Conservation (phyloP, 2,797 vertebrate genomes). For the Pipistrellus nathusii region DNA sequence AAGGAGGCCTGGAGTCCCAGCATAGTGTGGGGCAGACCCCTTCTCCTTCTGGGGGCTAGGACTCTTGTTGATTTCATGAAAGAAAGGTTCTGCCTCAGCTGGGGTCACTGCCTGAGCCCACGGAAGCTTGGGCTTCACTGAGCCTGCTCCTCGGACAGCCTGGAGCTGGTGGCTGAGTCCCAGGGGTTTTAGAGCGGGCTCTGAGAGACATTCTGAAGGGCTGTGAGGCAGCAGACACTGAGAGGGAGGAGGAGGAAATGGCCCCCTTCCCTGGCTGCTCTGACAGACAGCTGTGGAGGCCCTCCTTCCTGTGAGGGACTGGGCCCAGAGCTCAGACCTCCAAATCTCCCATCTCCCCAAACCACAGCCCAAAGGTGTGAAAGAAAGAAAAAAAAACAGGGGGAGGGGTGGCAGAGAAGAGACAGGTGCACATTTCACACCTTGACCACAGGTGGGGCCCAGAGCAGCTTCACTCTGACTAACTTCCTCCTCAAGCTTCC, state of each 20-base stretch:
- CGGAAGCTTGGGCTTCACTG: background rate
- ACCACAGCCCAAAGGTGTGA: constrained; percentile 83
- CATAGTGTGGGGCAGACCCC: background rate
- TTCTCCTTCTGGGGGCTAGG: background rate
- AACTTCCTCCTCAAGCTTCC: constrained; percentile 79
- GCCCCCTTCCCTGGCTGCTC: constrained; percentile 37
- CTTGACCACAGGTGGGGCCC: constrained; percentile 81
- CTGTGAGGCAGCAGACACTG: background rate
- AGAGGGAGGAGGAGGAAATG: constrained; percentile 38
- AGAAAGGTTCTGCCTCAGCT: constrained; percentile 68
- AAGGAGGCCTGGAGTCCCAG: background rate
- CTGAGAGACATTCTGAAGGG: background rate
- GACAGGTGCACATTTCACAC: constrained; percentile 84
- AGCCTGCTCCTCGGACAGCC: background rate
- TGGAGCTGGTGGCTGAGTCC: background rate
- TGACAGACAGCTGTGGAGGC: constrained; percentile 58
- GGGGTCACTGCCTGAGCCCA: background rate
- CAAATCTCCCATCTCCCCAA: constrained; percentile 74
- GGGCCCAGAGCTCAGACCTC: constrained; percentile 61
- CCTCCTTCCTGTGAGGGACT: constrained; percentile 75
- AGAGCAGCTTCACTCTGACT: constrained; percentile 79
- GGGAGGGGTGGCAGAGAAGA: constrained; percentile 68
- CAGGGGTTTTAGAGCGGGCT: background rate
- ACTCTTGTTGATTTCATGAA: constrained; percentile 84
- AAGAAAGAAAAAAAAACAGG: constrained; percentile 78